Base-by-base conservation (phyloP, 2,113 vertebrate genomes). In the Lamprologus lemairii region DNA sequence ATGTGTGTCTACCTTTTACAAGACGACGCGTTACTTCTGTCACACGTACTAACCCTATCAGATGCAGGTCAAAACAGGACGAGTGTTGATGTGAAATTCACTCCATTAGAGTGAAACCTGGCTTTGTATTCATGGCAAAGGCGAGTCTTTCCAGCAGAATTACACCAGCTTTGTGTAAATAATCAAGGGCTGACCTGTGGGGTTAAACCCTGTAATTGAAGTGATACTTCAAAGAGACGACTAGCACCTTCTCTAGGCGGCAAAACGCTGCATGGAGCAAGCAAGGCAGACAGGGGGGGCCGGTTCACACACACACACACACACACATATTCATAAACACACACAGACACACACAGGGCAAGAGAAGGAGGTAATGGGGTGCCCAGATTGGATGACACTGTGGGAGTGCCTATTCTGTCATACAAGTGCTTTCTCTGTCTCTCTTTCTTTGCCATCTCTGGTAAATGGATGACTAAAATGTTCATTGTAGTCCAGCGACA, bases 181-280 rank as follows among this genome's bases (percentile, higher is more conserved):
- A 99, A 99, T 98, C 97, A 98, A 97, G 97, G 96, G 96, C 96
- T 98, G 98, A 99, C 98, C 98, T 97, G 91, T 96, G 95, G 97
- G 98, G 98, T 98, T 98, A 99, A 99, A 99, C 97, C 98, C 97
- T 94, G 96, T 99, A 98, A 99, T 99, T 99, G 97, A 97, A 98
- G 97, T 97, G 97, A 98, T 98, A 97, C 98, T 99, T 99, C 98
- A 99, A 99, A 99, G 98, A 96, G 96, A 97, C 95, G 95, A 97
- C 96, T 97, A 96, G 96, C 97, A 98, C 97, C 98, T 98, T 97
- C 96, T 97, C 97, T 94, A 90, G 93, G 96, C 92, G 12, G 88
- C 82, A 81, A 86, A 94, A 84, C 94, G 89, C 96, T 93, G 94
- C 96, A 95, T 97, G 97, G 95, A 97, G 94, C 91, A 87, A 82